Evolutionary conservation across 2,113 vertebrate species (phyloP), one percentile per base, ranked within the genome.

Genomic region (Canis aureus): DNA sequence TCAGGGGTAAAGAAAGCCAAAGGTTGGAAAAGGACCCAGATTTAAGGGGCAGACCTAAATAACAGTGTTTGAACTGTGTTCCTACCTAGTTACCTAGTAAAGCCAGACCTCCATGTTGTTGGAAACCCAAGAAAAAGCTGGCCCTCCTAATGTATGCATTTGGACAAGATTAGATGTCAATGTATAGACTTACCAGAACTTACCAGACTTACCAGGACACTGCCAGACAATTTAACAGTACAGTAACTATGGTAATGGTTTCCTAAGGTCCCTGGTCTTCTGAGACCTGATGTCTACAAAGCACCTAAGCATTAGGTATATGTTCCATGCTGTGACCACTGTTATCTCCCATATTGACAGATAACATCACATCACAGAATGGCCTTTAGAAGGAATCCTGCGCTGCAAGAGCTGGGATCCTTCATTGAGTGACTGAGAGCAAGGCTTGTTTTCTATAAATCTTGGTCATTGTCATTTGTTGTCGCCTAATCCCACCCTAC

Each of bases 401-500:
- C 11, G 38, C 23, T 78, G 35, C 9, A 23, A 32, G 17, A 51
- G 23, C 11, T 60, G 62, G 17, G 32, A 6, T 29, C 73, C 20
- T 80, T 38, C 55, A 53, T 2, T 35, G 71, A 20, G 80, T 49
- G 62, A 38, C 43, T 19, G 62, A 23, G 32, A 53, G 16, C 38
- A 60, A 71, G 17, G 23, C 23, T 25, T 23, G 19, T 29, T 66
- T 64, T 22, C 62, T 55, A 9, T 2, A 32, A 13, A 11, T 62
- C 29, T 3, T 38, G 19, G 25, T 62, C 43, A 53, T 43, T 71
- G 29, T n/a, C 55, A 25, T 64, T 17, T 57, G 55, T 35, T 16
- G 0, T 62, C 7, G 59, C 35, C 15, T 8, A 27, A 8, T 1
- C 51, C 32, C n/a, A 51, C 2, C 3, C 16, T 43, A 25, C 19